Evolutionary conservation across 2,888 invertebrate genomes (phyloP), one percentile per base, ranked within the genome.

Genomic region (Cataglyphis albicans): DNA sequence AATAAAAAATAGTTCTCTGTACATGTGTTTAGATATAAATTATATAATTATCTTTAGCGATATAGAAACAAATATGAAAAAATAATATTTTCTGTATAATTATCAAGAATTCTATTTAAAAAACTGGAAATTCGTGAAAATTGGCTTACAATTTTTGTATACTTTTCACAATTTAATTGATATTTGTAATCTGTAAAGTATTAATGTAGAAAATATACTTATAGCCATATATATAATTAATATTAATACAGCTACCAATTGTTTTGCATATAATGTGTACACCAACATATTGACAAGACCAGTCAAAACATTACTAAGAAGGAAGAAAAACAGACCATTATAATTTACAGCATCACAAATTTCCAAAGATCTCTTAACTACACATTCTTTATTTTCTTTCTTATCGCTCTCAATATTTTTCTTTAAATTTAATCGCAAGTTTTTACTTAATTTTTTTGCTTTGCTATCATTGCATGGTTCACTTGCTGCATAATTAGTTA

Each of bases 301-400:
- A 0, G 99, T 99, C 21, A 97, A 93, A 44, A 99, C 88, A 95
- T 99, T 99, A 1, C 97, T 96, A 18, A 97, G 87, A 75, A 99
- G 95, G 94, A 99, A 99, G 94, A 97, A 98, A n/a, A 96, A 93
- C 44, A 99, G 95, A 1, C 98, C 98, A 95, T 98, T 98, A 86
- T 96, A 96, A 95, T 98, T 98, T 41, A 98, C 96, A 25, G 97
- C 96, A 88, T 96, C 96, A 74, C 97, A 95, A 85, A 98, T 95
- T 57, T 95, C 92, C 68, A 97, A 96, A 21, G 95, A 94, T 80
- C 86, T 89, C 18, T 52, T 81, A 18, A 87, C 74, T 48, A 48
- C 1, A 15, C 83, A 21, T 52, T 81, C 63, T 78, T 85, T 41
- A 41, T 57, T 52, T 63, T 82, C 67, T 38, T 85, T 61, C 48